Base-by-base conservation (phyloP, 2,113 vertebrate species). In the Agelaius tricolor region DNA sequence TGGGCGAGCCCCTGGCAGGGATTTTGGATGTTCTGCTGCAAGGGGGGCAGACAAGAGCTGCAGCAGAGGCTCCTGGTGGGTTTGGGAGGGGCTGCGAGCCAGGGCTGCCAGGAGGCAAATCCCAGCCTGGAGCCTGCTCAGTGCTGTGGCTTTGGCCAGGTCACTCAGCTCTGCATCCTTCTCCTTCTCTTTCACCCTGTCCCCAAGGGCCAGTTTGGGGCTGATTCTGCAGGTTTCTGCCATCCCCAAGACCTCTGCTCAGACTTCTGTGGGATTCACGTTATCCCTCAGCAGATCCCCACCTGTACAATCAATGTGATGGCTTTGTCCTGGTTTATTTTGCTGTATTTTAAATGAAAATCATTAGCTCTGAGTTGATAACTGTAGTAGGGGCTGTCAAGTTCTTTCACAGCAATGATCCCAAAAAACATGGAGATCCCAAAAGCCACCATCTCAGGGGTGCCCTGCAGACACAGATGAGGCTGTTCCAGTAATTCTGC, bases 261-360 rank as follows among this genome's bases (percentile, higher is more conserved):
- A 73, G 59, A 73, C 10, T 41, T 66, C 41, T 9, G 4, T 9
- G 17, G 26, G 20, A 79, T 46, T 69, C 62, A 17, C 0, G 0
- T 26, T n/a, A 12, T 54, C 52, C n/a, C 23, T 71, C 11, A 68
- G 35, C 75, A 90, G 76, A 35, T 47, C n/a, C 54, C 35, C 31
- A 54, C 27, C 33, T 31, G 31, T 7, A 68, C 26, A 75, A 13
- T 26, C 44, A 28, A 31, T 22, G 22, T 9, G 8, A 61, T 24
- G 22, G 4, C 8, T 17, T 21, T 41, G n/a, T 11, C 22, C 35
- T 67, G 14, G 26, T 27, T 59, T 47, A 5, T 47, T n/a, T 74
- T 57, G 11, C 6, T 11, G 47, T 52, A 19, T 73, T 55, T 19
- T 49, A 13, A 57, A 71, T 28, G 18, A 43, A 49, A 76, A 39